Evolutionary conservation across 2,888 invertebrate genomes (phyloP).

Genomic region (Lasiommata megera): DNA sequence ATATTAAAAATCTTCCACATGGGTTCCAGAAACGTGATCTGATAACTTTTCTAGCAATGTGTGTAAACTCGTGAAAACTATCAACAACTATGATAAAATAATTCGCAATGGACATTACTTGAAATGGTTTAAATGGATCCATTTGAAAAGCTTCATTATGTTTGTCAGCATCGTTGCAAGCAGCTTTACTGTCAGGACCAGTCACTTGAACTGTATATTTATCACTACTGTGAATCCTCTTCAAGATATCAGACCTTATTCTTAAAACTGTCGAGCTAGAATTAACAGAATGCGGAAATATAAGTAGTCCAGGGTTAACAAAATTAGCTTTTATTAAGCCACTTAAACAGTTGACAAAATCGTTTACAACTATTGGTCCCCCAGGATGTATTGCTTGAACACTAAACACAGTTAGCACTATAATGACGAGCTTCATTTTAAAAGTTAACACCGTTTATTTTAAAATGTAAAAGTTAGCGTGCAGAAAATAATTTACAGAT

Average conservation of each 20-base stretch:
- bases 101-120: conserved; percentile 45
- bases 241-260: conserved; percentile 48
- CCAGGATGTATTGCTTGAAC: conserved; percentile 42
- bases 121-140: conserved; percentile 45
- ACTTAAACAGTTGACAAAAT: conserved; percentile 51
- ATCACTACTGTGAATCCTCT: conserved; percentile 42
- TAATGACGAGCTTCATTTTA: neutral
- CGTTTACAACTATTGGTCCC: conserved; percentile 53
- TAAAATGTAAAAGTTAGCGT: neutral
- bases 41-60: conserved; percentile 48
- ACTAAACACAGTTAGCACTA: conserved; percentile 2
- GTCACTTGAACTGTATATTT: conserved; percentile 48
- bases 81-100: conserved; percentile 60
- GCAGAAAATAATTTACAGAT: neutral
- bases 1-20: conserved; percentile 54
- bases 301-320: conserved; percentile 47
- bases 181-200: conserved; percentile 43
- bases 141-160: conserved; percentile 38
- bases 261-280: conserved; percentile 44
- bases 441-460: neutral
- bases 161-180: conserved; percentile 37
- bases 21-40: conserved; percentile 65
- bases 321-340: conserved; percentile 51
- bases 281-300: conserved; percentile 51
- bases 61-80: conserved; percentile 49